Conservation (phyloP, 2,888 invertebrate species). For the Amorpha juglandis region DNA sequence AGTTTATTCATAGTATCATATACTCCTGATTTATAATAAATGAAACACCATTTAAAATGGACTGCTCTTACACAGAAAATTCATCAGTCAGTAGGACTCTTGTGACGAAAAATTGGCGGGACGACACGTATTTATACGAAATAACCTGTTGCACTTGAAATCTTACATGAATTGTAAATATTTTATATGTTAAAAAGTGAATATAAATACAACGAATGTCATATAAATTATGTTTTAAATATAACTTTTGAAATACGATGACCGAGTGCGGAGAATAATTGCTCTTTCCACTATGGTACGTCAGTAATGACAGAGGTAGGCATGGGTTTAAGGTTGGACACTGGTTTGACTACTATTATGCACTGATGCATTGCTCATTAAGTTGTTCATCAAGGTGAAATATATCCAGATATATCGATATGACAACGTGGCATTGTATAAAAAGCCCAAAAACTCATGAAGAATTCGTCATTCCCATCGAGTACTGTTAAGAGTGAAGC, state of each 20-base stretch:
- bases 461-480: constrained; percentile 50
- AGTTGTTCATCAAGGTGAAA: constrained; percentile 45
- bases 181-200: not conserved
- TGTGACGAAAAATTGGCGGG: constrained; percentile 3
- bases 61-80: not conserved
- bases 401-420: constrained; percentile 36
- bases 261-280: constrained; percentile 39
- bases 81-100: not conserved
- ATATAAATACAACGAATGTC: constrained; percentile 1
- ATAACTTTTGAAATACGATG: constrained; percentile 32
- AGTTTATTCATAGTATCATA: too few species aligned
- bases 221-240: constrained; percentile 11
- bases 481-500: constrained; percentile 35
- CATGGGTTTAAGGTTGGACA: constrained; percentile 57
- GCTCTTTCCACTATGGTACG: constrained; percentile 36
- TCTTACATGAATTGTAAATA: not conserved
- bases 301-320: constrained; percentile 50
- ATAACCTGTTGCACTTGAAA: constrained; percentile 12
- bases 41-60: not conserved
- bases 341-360: constrained; percentile 51
- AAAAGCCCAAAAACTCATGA: constrained; percentile 47
- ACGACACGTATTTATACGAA: constrained; percentile 10
- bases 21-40: too few species aligned
- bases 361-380: constrained; percentile 42
- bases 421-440: constrained; percentile 53